Evolutionary conservation across 2,113 vertebrate species (phyloP).

Genomic region (Leptosomus discolor): DNA sequence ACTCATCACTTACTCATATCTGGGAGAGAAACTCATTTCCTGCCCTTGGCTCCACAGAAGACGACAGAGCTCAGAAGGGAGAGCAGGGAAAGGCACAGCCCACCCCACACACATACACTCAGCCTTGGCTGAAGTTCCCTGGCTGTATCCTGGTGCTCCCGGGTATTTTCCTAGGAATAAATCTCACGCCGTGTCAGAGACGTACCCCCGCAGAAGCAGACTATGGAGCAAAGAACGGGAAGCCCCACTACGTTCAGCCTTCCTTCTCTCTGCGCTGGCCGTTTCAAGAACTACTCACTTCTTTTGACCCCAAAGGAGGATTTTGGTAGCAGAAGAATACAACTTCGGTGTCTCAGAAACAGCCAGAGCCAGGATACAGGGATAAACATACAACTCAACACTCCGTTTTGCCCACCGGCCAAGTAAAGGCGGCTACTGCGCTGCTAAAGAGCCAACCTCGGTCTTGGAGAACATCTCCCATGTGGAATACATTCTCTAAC

Average conservation of each 20-base stretch:
- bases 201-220: background rate
- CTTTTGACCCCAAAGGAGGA: background rate
- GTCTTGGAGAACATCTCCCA: background rate
- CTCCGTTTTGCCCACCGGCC: background rate
- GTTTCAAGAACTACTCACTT: accelerated
- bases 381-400: background rate
- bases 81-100: background rate
- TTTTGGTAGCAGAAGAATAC: background rate
- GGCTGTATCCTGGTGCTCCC: background rate
- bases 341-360: background rate
- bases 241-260: background rate
- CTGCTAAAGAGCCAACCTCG: background rate
- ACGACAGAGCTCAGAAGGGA: background rate
- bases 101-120: background rate
- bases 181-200: background rate
- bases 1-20: background rate
- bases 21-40: background rate
- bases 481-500: background rate
- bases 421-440: background rate
- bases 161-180: background rate
- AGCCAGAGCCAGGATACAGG: background rate
- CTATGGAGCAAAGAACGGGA: background rate
- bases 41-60: background rate
- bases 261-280: background rate
- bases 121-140: background rate